These are phyloP conservation scores for Enhydra lutris DNA, from an alignment of 2,113 vertebrate genomes.

Conservation along the genomic window DNA sequence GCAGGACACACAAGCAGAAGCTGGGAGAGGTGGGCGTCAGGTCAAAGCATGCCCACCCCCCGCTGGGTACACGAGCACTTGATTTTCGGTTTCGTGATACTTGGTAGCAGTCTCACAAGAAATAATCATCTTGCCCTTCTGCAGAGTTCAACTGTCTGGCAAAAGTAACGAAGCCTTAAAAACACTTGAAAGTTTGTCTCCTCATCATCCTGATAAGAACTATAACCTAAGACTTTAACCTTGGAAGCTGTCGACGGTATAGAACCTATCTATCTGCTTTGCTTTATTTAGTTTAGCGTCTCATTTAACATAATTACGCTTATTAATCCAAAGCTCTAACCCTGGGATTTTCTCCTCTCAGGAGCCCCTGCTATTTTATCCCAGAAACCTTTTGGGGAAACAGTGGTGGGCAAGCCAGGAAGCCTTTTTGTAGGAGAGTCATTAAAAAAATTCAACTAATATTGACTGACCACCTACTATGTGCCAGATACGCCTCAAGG, in stretches of 20 bases:
- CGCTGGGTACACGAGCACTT: background rate
- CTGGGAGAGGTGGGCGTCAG: background rate
- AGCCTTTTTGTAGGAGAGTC: background rate
- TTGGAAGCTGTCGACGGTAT: background rate
- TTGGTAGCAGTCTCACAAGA: background rate
- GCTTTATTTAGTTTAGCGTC: background rate
- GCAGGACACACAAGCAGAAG: background rate
- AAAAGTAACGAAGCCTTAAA: conserved; percentile 21
- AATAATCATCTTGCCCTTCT: background rate
- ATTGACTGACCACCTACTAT: background rate
- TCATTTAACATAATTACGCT: background rate
- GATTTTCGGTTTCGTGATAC: background rate
- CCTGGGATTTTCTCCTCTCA: background rate
- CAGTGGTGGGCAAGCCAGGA: background rate
- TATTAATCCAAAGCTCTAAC: background rate
- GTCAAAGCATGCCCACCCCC: too few species aligned
- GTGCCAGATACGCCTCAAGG: background rate
- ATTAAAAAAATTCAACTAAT: background rate
- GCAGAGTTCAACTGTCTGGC: background rate
- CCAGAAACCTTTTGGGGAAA: background rate
- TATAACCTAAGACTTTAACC: background rate
- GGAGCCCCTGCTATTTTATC: background rate
- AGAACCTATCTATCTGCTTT: background rate
- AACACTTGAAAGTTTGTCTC: conserved; percentile 15
- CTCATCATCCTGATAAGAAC: background rate